Evolutionary conservation across 92 coral and sea anemone species (phyloP).

Genomic region (Umimayanthus kanabou): DNA sequence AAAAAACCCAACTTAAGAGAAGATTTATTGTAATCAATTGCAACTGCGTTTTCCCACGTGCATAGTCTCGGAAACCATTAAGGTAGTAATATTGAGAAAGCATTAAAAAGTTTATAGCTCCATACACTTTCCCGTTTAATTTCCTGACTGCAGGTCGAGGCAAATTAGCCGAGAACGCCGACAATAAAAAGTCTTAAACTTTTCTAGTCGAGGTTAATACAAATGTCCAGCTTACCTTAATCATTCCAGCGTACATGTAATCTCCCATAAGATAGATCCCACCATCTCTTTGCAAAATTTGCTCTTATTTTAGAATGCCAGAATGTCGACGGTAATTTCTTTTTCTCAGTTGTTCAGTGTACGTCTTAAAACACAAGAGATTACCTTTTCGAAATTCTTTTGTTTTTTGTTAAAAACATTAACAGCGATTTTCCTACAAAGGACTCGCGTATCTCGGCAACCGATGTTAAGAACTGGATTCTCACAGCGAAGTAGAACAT

Average conservation of each 20-base stretch:
- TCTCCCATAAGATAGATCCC: background rate
- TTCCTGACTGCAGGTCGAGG: background rate
- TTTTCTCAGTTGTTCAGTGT: background rate
- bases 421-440: conserved; percentile 38
- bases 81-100: background rate
- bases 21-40: background rate
- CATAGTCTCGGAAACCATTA: background rate
- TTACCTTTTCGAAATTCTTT: conserved; percentile 43
- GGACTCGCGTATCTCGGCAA: conserved; percentile 38
- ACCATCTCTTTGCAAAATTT: background rate
- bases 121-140: background rate
- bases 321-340: background rate
- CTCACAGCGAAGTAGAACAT: conserved; percentile 34
- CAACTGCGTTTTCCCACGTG: conserved; percentile 1
- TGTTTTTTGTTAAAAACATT: conserved; percentile 41
- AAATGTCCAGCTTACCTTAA: background rate
- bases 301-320: background rate
- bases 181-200: background rate
- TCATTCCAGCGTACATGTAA: background rate
- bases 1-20: background rate
- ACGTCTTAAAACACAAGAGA: conserved; percentile 13
- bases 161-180: background rate
- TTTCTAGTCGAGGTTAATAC: background rate
- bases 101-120: background rate
- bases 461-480: conserved; percentile 31